Percentiles rank a stretch among this genome's conserved stretches.
phyloP scores from a whole-genome alignment of 2,888 invertebrate species.

The Phrixothrix hirtus region DNA sequence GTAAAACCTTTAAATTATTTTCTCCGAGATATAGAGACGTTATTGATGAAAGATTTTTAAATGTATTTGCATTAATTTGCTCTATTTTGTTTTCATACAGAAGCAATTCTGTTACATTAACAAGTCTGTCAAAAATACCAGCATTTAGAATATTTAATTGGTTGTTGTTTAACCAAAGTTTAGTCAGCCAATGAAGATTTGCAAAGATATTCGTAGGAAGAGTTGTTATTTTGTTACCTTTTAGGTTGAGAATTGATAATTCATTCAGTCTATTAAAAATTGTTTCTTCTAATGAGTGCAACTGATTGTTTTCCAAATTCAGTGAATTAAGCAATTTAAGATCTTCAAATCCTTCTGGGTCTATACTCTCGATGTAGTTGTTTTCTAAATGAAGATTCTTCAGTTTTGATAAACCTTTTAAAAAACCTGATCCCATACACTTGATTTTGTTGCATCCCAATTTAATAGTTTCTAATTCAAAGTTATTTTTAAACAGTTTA shows the following conservation, averaged over 20 bases:
- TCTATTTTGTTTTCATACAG: conserved; percentile 10
- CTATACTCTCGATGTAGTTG: background rate
- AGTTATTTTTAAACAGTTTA: background rate
- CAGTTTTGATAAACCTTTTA: background rate
- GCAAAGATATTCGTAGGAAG: background rate
- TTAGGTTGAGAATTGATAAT: background rate
- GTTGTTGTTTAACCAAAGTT: conserved; percentile 2
- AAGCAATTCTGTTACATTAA: background rate
- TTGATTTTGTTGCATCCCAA: conserved; percentile 1
- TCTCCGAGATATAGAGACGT: background rate
- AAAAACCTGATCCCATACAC: background rate
- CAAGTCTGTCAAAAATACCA: background rate
- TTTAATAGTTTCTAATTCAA: background rate
- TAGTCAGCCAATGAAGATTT: background rate
- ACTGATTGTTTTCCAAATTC: background rate
- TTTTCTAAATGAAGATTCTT: background rate
- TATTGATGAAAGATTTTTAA: background rate
- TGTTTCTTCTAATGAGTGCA: background rate
- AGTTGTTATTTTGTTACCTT: background rate
- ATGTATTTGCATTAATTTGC: background rate
- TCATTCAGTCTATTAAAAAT: background rate
- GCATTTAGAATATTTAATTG: background rate
- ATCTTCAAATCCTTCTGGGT: background rate
- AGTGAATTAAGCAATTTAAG: background rate
- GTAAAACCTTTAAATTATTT: background rate